Evolutionary conservation across 1,140 invertebrate species (phyloP).

Genomic region (Aethina tumida): DNA sequence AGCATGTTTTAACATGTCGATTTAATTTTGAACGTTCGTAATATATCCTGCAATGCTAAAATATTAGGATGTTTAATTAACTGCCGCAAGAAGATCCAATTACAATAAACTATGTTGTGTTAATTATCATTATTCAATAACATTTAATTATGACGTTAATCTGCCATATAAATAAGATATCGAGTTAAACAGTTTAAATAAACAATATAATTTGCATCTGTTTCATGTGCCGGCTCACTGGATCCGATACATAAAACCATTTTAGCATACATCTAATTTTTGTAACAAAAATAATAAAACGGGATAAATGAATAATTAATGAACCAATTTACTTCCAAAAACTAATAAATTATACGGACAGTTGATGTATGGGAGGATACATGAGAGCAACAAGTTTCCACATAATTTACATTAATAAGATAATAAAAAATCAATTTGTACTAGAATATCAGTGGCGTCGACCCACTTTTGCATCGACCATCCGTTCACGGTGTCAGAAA

Average conservation of each 20-base stretch:
- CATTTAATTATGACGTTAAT: not conserved
- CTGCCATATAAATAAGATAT: not conserved
- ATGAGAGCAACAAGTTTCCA: not conserved
- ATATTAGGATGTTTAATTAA: too few relatives aligned
- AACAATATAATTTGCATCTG: not conserved
- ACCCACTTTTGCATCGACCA: not conserved
- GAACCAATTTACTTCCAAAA: conserved; percentile 1
- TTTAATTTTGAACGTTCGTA: too few relatives aligned
- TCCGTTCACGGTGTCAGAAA: not conserved
- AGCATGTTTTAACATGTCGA: too few relatives aligned
- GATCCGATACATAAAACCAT: too few relatives aligned
- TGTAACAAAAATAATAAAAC: conserved; percentile 1
- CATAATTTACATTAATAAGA: not conserved
- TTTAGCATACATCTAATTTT: conserved; percentile 1
- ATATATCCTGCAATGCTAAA: too few relatives aligned
- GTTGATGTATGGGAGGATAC: not conserved
- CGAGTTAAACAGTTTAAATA: not conserved
- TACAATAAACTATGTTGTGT: not conserved
- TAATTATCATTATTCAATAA: not conserved
- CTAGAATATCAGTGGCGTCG: not conserved
- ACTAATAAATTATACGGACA: conserved; percentile 1
- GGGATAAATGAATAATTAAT: conserved; percentile 3
- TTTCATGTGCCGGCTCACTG: too few relatives aligned
- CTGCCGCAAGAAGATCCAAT: not conserved
- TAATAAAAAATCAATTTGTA: not conserved